A percentile compares a stretch with the other conserved stretches of the same genome.
Conservation (phyloP, 2,113 vertebrate genomes). For the Neodon shergylaensis region DNA sequence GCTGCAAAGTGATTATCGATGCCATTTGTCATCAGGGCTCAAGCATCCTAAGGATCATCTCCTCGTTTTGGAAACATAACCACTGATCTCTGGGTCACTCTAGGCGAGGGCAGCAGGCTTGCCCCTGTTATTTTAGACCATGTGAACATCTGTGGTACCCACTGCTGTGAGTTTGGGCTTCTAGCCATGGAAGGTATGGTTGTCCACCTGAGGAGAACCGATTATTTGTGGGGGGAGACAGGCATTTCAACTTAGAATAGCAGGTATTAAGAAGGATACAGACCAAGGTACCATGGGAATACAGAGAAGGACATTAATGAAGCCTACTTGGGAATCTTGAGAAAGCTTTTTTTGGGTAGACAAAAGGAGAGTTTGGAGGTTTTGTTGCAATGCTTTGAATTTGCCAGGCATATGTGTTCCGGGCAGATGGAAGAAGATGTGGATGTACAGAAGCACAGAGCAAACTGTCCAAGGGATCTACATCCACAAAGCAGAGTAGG, state of each 20-base stretch:
- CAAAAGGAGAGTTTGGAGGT: background rate
- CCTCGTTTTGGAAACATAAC: background rate
- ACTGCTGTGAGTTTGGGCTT: background rate
- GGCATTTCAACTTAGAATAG: background rate
- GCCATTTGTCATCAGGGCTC: background rate
- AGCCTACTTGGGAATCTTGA: background rate
- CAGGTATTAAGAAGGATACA: background rate
- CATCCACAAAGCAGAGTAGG: too few species aligned
- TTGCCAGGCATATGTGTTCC: background rate
- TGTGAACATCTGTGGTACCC: background rate
- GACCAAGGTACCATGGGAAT: background rate
- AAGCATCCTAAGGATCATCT: background rate
- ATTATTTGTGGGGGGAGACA: background rate
- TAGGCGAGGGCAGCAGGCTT: background rate
- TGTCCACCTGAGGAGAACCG: background rate
- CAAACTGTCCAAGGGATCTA: too few species aligned
- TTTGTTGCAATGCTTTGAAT: background rate
- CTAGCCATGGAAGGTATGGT: background rate
- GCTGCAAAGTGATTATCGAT: background rate
- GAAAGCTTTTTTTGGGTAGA: background rate
- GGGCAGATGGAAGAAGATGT: background rate
- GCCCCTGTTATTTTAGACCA: background rate
- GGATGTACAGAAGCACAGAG: too few species aligned
- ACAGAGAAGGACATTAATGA: background rate
- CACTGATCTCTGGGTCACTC: background rate